Evolutionary conservation across 2,888 invertebrate genomes (phyloP).

Genomic region (Amiota minor): DNA sequence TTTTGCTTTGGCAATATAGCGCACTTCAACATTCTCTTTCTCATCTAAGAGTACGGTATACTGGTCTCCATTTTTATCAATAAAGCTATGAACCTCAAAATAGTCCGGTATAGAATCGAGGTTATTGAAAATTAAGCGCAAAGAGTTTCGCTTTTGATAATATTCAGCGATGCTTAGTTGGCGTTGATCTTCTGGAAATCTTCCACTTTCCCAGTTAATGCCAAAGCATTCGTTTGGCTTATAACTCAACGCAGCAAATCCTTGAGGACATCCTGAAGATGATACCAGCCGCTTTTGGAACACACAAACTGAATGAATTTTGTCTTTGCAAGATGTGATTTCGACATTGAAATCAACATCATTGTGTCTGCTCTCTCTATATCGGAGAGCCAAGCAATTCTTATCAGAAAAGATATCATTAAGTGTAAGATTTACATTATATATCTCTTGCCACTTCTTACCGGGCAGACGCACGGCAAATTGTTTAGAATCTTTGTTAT

Average conservation of each 20-base stretch:
- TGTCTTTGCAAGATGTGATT: conserved; percentile 53
- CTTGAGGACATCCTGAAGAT: conserved; percentile 55
- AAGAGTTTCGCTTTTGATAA: conserved; percentile 50
- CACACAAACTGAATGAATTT: conserved; percentile 60
- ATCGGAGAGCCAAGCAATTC: conserved; percentile 55
- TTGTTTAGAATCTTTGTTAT: conserved; percentile 70
- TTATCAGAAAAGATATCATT: conserved; percentile 49
- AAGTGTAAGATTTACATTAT: conserved; percentile 43
- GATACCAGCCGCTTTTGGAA: conserved; percentile 51
- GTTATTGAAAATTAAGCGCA: conserved; percentile 47
- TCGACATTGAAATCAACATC: conserved; percentile 32
- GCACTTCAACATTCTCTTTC: conserved; percentile 45
- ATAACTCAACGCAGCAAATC: conserved; percentile 58
- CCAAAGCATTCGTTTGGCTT: conserved; percentile 64
- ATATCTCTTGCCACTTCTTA: conserved; percentile 61
- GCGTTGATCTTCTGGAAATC: conserved; percentile 42
- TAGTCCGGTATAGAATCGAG: conserved; percentile 37
- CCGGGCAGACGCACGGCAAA: conserved; percentile 75
- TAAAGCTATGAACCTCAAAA: conserved; percentile 45
- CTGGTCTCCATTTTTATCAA: conserved; percentile 33
- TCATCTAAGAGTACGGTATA: conserved; percentile 54
- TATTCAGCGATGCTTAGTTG: conserved; percentile 49
- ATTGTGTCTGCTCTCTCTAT: conserved; percentile 10
- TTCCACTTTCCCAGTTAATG: conserved; percentile 50
- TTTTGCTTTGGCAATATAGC: conserved; percentile 23